phyloP scores from a whole-genome alignment of 1,140 invertebrate genomes.

The Drosophila baimaii region DNA sequence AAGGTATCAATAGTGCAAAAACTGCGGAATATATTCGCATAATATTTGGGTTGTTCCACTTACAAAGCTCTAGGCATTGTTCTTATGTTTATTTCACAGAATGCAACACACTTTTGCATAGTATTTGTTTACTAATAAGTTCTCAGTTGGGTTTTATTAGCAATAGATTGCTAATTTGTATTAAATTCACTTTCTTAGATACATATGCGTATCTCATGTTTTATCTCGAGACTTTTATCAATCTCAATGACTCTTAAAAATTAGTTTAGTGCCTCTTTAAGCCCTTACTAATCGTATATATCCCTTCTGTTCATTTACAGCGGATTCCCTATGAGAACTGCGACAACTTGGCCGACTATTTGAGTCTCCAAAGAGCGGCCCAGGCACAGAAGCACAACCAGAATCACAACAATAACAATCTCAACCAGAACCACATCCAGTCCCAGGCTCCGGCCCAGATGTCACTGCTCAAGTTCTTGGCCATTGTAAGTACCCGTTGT shows the following conservation, averaged over 20 bases:
- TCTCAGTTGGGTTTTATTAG: neutral
- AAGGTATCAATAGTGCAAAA: neutral
- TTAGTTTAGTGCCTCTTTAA: neutral
- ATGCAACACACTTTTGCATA: slow-evolving; percentile 7
- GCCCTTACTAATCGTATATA: slow-evolving; percentile 1
- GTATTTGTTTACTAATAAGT: neutral
- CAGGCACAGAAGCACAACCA: slow-evolving; percentile 45
- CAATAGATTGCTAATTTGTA: neutral
- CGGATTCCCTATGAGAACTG: slow-evolving; percentile 74
- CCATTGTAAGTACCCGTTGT: slow-evolving; percentile 86
- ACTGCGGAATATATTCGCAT: slow-evolving; percentile 1
- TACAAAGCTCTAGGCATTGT: neutral
- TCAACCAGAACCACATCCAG: slow-evolving; percentile 28
- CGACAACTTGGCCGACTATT: slow-evolving; percentile 78
- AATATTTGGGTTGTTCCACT: slow-evolving; percentile 9
- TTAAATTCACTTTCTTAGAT: neutral
- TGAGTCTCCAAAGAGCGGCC: slow-evolving; percentile 67
- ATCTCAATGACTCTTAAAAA: no score
- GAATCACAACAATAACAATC: neutral
- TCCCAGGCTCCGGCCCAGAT: slow-evolving; percentile 77
- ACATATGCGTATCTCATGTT: neutral
- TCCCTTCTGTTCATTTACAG: slow-evolving; percentile 47
- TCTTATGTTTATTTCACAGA: neutral
- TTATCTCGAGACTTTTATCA: neutral
- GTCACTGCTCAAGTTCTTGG: slow-evolving; percentile 87